Evolutionary conservation across 2,797 vertebrate genomes (phyloP), one percentile per base, ranked within the genome.

Genomic region (Champsocephalus gunnari): DNA sequence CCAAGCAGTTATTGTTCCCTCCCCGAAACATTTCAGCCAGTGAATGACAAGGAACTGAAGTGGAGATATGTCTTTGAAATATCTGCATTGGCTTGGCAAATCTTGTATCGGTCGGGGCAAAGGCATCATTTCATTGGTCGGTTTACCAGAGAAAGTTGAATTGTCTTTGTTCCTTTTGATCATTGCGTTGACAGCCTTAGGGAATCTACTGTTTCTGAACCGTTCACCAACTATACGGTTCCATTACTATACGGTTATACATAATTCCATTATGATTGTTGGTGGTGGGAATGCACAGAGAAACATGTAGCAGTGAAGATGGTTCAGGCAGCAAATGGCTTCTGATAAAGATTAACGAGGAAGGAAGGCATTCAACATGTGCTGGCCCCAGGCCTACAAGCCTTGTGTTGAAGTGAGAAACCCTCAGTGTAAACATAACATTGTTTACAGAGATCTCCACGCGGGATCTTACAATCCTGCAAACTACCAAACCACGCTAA

Each of bases 211-310:
- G 9, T n/a, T n/a, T 38, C 10, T 12, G 9, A 57, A 57, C 11
- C 0, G 2, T 3, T 3, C 0, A 34, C 34, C 16, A 41, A n/a
- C 17, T 2, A n/a, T n/a, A n/a, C n/a, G n/a, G n/a, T n/a, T n/a
- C n/a, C n/a, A n/a, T n/a, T n/a, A n/a, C n/a, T n/a, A n/a, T n/a
- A n/a, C n/a, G n/a, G n/a, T n/a, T n/a, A n/a, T n/a, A n/a, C n/a
- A n/a, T 7, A 9, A 11, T 41, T n/a, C 6, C 34, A 38, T 38
- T 38, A 12, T 24, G 17, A 50, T 54, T 54, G 32, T 12, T 58
- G 12, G 28, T 48, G 32, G 28, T 58, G 28, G 66, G 19, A 16
- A 45, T 14, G 14, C 34, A 28, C 7, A 38, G 7, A 6, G 34
- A 38, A 38, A 38, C 7, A 9, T 38, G 34, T 38, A 45, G 19